Base-by-base conservation (phyloP, 2,797 vertebrate species). In the Octomys mimax region DNA sequence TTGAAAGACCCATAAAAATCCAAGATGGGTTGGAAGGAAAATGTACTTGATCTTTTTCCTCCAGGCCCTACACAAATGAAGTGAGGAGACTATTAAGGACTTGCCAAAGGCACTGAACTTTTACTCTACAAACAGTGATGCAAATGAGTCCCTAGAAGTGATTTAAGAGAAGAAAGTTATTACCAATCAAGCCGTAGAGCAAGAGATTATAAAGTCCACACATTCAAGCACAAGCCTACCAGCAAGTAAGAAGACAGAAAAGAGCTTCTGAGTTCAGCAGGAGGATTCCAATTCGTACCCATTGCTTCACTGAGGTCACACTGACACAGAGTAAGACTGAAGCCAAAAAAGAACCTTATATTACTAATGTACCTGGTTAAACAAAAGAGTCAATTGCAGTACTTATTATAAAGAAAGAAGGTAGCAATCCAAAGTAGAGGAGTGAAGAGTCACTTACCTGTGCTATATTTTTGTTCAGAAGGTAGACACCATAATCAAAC, bases 381-480 rank as follows among this genome's bases (percentile, higher is more conserved):
- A 85, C 75, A 22, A n/a, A 93, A 90, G 18, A 64, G 33, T 36
- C 66, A 66, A 52, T 1, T 21, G 3, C 33, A 62, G 49, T 33
- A 71, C 46, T 79, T 92, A 61, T 75, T 66, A 82, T 83, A 71
- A 91, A 96, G 59, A 59, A 89, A 82, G 62, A 68, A 4, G 6
- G 42, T 21, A 85, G 71, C 26, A 68, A 61, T 79, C 24, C 31
- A 82, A 83, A 70, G 66, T 64, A 87, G 57, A 42, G 16, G 7
- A 39, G 5, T 62, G 42, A 81, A 57, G 39, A 66, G 39, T 80
- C 57, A 97, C 98, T 98, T 99, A 99, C 99, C 99, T 99, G 99
- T 95, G 99, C 99, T 82, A 99, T 99, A 97, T 99, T 99, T 99
- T 99, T 99, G 99, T 99, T 99, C 97, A 99, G 99, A 98, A 99